Conservation (phyloP, 2,797 vertebrate species). For the Philypnodon macrostomus region DNA sequence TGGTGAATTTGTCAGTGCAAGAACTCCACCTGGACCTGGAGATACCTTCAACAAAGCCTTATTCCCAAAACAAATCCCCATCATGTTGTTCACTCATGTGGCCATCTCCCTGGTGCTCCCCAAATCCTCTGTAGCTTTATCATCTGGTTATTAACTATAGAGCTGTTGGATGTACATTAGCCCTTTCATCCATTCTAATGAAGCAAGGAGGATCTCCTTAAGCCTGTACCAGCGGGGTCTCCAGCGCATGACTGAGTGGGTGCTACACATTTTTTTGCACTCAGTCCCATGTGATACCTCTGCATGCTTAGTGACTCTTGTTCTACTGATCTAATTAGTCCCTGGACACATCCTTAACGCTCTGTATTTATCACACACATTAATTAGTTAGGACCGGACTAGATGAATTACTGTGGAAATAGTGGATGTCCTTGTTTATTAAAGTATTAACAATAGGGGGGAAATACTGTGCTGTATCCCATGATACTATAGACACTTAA, state of each 20-base stretch:
- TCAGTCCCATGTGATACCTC: slow-evolving; percentile 60
- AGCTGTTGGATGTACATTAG: slow-evolving; percentile 58
- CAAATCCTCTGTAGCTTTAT: slow-evolving; percentile 46
- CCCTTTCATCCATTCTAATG: slow-evolving; percentile 49
- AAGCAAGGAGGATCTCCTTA: slow-evolving; percentile 47
- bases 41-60: slow-evolving; percentile 55
- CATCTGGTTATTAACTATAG: slow-evolving; percentile 53
- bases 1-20: slow-evolving; percentile 40
- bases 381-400: slow-evolving; percentile 75
- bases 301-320: slow-evolving; percentile 62
- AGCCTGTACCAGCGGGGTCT: slow-evolving; percentile 38
- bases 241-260: slow-evolving; percentile 60
- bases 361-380: slow-evolving; percentile 78
- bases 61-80: slow-evolving; percentile 50
- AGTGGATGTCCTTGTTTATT: slow-evolving; percentile 74
- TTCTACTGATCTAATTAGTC: slow-evolving; percentile 82
- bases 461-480: slow-evolving; percentile 54
- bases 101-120: slow-evolving; percentile 24
- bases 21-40: slow-evolving; percentile 69
- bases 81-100: slow-evolving; percentile 35
- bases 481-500: slow-evolving; percentile 64
- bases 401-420: slow-evolving; percentile 72
- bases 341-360: slow-evolving; percentile 67
- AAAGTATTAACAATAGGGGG: slow-evolving; percentile 67
- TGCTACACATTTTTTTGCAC: slow-evolving; percentile 52